phyloP scores from a whole-genome alignment of 2,797 vertebrate genomes.

The Thaleichthys pacificus region DNA sequence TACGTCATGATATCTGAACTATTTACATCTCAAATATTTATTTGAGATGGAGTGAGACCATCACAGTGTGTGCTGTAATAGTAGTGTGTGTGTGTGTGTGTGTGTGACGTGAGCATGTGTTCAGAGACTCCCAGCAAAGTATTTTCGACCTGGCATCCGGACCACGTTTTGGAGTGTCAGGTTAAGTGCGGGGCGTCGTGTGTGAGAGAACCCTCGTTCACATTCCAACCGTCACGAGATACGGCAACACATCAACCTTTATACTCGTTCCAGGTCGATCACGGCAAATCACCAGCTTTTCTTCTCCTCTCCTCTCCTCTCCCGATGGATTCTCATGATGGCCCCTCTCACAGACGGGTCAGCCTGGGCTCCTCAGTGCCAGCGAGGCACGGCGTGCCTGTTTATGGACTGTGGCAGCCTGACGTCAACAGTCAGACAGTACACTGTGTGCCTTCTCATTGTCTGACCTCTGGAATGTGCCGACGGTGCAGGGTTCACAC shows the following conservation, averaged over 20 bases:
- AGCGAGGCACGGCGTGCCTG: background rate
- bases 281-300: background rate
- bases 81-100: conserved; percentile 21
- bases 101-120: conserved; percentile 9
- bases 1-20: conserved; percentile 31
- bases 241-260: background rate
- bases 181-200: conserved; percentile 31
- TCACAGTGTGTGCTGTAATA: conserved; percentile 37
- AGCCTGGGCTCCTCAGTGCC: background rate
- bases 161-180: conserved; percentile 37
- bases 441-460: conserved; percentile 74
- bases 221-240: conserved; percentile 26
- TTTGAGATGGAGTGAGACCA: background rate
- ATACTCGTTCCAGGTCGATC: background rate
- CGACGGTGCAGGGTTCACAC: conserved; percentile 70
- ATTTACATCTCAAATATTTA: no score
- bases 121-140: conserved; percentile 37
- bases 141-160: conserved; percentile 42
- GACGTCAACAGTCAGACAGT: conserved; percentile 49
- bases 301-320: background rate
- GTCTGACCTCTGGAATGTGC: conserved; percentile 75
- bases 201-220: conserved; percentile 9
- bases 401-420: conserved; percentile 37
- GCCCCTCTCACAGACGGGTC: background rate
- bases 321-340: background rate